Evolutionary conservation across 2,888 invertebrate genomes (phyloP).

Genomic region (Drosophila setosimentum): DNA sequence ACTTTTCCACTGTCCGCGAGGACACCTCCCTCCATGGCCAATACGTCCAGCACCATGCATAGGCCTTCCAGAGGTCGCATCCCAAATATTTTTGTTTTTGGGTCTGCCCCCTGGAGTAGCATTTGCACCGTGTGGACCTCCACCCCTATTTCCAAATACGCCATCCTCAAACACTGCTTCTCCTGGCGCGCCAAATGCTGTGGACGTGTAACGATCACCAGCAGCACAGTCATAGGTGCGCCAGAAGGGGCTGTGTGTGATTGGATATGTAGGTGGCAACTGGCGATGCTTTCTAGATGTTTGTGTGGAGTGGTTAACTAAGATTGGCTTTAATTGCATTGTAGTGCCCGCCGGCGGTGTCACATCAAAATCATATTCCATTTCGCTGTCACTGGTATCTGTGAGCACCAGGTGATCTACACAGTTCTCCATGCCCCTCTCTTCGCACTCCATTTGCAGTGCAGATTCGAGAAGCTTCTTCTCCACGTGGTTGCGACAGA

Average conservation of each 20-base stretch:
- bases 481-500: conserved; percentile 75
- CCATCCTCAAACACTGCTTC: conserved; percentile 63
- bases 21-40: too few relatives aligned
- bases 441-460: conserved; percentile 85
- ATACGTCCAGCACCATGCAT: conserved; percentile 26
- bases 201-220: conserved; percentile 56
- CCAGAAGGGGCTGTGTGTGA: conserved; percentile 55
- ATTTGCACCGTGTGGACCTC: conserved; percentile 48
- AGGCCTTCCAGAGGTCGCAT: conserved; percentile 17
- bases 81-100: conserved; percentile 24
- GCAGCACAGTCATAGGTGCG: conserved; percentile 71
- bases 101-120: not conserved
- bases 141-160: conserved; percentile 47
- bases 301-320: conserved; percentile 86
- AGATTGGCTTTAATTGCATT: conserved; percentile 71
- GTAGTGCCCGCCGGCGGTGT: conserved; percentile 89
- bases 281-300: conserved; percentile 86
- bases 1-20: not conserved
- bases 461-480: conserved; percentile 86
- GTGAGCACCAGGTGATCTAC: conserved; percentile 75
- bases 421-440: conserved; percentile 2
- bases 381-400: conserved; percentile 85
- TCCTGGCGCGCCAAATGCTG: conserved; percentile 35
- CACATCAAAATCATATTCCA: conserved; percentile 89
- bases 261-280: conserved; percentile 52